Evolutionary conservation across 2,797 vertebrate species (phyloP).

Genomic region (Rhinatrema bivittatum): DNA sequence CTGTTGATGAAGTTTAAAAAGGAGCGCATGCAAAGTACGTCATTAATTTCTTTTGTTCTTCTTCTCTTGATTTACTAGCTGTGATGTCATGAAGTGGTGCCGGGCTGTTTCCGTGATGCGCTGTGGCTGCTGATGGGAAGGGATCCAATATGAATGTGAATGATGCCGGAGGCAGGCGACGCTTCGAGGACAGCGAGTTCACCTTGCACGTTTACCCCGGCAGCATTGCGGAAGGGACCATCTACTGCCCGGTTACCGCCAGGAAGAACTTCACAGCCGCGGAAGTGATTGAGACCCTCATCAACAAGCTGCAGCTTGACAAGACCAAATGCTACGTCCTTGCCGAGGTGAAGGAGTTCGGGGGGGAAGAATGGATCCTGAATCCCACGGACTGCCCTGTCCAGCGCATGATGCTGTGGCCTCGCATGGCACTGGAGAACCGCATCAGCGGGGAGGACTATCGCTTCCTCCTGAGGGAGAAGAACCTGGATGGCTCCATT

Average conservation of each 20-base stretch:
- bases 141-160: slow-evolving; percentile 89
- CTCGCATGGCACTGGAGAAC: slow-evolving; percentile 88
- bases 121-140: slow-evolving; percentile 80
- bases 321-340: slow-evolving; percentile 86
- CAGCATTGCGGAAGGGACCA: slow-evolving; percentile 84
- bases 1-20: not conserved
- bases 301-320: slow-evolving; percentile 80
- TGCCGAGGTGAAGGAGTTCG: slow-evolving; percentile 96
- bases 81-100: slow-evolving; percentile 63
- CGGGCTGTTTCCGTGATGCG: slow-evolving; percentile 34
- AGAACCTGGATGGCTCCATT: slow-evolving; percentile 94
- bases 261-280: slow-evolving; percentile 87
- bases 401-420: slow-evolving; percentile 98
- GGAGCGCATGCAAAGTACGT: not conserved
- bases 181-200: slow-evolving; percentile 89
- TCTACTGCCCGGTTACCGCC: slow-evolving; percentile 90
- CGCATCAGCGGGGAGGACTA: slow-evolving; percentile 86
- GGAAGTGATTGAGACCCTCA: slow-evolving; percentile 89
- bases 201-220: slow-evolving; percentile 91
- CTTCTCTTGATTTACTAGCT: slow-evolving; percentile 51
- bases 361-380: slow-evolving; percentile 97
- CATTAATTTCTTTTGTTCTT: no score
- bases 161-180: slow-evolving; percentile 90
- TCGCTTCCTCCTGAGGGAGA: slow-evolving; percentile 89
- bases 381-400: slow-evolving; percentile 93